Evolutionary conservation across 2,888 invertebrate species (phyloP), one percentile per base, ranked within the genome.

Genomic region (Trissonchulus latispiculum): DNA sequence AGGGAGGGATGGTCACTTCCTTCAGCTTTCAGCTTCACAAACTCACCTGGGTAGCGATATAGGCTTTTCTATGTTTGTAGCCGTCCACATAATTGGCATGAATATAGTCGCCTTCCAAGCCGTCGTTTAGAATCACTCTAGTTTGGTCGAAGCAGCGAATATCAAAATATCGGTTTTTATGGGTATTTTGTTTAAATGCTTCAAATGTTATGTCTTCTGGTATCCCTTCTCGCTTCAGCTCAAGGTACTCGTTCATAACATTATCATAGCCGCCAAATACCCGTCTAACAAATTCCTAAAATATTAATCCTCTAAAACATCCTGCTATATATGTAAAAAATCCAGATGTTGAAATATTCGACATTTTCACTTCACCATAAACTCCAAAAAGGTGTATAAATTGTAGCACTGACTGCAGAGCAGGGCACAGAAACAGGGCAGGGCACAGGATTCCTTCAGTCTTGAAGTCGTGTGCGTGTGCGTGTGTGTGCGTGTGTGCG

Each of bases 41-140:
- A n/a, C n/a, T 69, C 32, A 72, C 72, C 37, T 75, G 75, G 1
- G 71, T 72, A 23, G 36, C n/a, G 64, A 75, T 75, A 36, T 75
- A 75, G 1, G 72, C 66, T 2, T 70, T 35, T 3, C n/a, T 29
- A 23, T 33, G 29, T 29, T 62, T 29, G 31, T 71, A 67, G 33
- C 75, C 72, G 59, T 71, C 75, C 37, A 75, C 67, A 31, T 72
- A 75, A 36, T 75, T 75, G 32, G 75, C 75, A 61, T 75, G 71
- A 28, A 75, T 75, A 61, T 75, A 75, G 69, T 75, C 75, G 1
- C 23, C 28, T 1, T n/a, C 23, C 1, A 64, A 32, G 3, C 66
- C 32, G 61, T 32, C 62, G 1, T 48, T 64, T 3, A 75, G 2
- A 18, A 59, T 15, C 31, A 75, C 75, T 18, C 75, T 66, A 31